These are phyloP conservation scores for Nicator chloris DNA, from an alignment of 2,113 vertebrate species.

Conservation along the genomic window DNA sequence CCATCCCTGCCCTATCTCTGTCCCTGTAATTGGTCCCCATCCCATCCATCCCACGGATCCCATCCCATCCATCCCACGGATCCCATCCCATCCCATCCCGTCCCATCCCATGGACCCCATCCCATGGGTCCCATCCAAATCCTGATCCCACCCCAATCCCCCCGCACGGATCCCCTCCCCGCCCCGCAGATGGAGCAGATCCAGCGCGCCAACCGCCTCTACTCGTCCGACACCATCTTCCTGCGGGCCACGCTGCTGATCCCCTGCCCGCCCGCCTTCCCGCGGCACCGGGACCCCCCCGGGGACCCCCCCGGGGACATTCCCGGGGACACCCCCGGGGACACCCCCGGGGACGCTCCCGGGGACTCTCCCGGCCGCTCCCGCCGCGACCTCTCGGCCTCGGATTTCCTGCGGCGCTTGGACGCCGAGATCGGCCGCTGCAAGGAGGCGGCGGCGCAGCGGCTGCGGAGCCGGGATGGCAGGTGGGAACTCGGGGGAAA, in stretches of 20 bases:
- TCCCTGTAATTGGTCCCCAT: background rate
- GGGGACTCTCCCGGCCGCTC: background rate
- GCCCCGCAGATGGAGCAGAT: conserved; percentile 90
- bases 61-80: background rate
- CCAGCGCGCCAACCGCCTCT: conserved; percentile 89
- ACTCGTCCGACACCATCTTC: conserved; percentile 93
- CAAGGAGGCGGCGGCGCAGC: conserved; percentile 82
- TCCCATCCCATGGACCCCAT: background rate
- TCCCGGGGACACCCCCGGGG: background rate
- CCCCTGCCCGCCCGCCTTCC: too few species aligned
- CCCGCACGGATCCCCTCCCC: too few species aligned
- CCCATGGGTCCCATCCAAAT: too few species aligned
- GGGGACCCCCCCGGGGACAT: background rate
- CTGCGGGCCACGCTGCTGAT: conserved; percentile 80
- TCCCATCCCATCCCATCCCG: too few species aligned
- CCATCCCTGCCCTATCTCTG: background rate
- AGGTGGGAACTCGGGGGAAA: background rate
- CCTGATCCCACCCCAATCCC: background rate
- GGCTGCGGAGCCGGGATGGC: conserved; percentile 44
- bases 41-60: background rate
- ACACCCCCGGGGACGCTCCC: background rate
- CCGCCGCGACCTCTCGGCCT: conserved; percentile 76
- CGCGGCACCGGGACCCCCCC: too few species aligned
- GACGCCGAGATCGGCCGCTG: conserved; percentile 84
- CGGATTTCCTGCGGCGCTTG: conserved; percentile 83